Conservation (phyloP, 2,888 invertebrate genomes). For the Piscicola geometra region DNA sequence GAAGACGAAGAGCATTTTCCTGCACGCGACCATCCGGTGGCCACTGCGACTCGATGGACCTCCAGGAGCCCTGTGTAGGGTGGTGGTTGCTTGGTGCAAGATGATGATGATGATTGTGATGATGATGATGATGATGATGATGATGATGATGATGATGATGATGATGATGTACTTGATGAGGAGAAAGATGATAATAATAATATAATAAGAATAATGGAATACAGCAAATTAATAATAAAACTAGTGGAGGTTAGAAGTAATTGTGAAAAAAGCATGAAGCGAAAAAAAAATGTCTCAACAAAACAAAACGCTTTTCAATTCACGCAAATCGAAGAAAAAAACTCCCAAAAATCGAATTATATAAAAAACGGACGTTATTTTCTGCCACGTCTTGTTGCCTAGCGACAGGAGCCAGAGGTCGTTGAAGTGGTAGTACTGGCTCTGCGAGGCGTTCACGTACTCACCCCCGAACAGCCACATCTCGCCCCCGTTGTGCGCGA, state of each 20-base stretch:
- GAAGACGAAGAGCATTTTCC: constrained; percentile 76
- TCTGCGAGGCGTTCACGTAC: constrained; percentile 80
- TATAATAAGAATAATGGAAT: no score
- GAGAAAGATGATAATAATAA: no score
- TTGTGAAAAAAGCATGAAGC: neutral
- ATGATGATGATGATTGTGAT: neutral
- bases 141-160: no score
- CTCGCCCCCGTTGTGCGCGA: constrained; percentile 71
- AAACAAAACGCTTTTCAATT: neutral
- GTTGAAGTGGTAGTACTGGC: constrained; percentile 86
- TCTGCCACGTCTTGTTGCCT: constrained; percentile 70
- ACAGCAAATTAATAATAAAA: no score
- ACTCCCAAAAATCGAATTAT: neutral
- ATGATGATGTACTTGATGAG: no score
- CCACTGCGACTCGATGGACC: constrained; percentile 82
- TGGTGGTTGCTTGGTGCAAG: neutral
- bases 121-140: no score
- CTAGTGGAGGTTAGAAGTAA: no score
- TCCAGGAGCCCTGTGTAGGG: constrained; percentile 61
- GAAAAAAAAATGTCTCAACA: neutral
- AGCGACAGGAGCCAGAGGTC: constrained; percentile 83
- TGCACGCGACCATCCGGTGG: constrained; percentile 77
- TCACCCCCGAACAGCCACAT: constrained; percentile 83
- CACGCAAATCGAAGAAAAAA: no score
- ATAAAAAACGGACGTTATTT: constrained; percentile 59